These are phyloP conservation scores for Acanthosoma haemorrhoidale DNA, from an alignment of 2,888 invertebrate genomes.

Conservation along the genomic window DNA sequence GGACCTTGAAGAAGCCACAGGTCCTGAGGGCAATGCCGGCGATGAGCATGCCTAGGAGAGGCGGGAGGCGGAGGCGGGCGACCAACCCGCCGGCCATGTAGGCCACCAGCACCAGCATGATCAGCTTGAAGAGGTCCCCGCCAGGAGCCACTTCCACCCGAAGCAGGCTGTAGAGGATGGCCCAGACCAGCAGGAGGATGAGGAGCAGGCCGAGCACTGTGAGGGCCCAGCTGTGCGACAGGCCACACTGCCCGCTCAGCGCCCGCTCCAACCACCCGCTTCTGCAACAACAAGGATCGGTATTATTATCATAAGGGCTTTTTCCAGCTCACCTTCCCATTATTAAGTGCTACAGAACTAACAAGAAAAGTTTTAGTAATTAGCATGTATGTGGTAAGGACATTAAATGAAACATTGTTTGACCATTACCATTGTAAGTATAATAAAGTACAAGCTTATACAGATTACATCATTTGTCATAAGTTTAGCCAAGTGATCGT, in stretches of 20 bases:
- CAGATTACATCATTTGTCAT: too few species aligned
- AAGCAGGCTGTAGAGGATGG: conserved; percentile 40
- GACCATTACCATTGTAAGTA: too few species aligned
- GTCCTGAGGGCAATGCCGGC: conserved; percentile 55
- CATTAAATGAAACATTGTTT: too few species aligned
- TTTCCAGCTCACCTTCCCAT: too few species aligned
- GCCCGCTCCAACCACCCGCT: conserved; percentile 23
- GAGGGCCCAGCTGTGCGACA: conserved; percentile 36
- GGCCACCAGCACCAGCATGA: conserved; percentile 40
- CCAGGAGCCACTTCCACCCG: conserved; percentile 40
- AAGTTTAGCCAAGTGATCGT: too few species aligned
- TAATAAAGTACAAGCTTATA: too few species aligned
- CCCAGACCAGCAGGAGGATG: conserved; percentile 38
- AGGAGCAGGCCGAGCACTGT: conserved; percentile 34
- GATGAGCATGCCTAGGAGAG: conserved; percentile 59
- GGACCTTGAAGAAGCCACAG: conserved; percentile 49
- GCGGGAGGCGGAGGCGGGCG: conserved; percentile 46
- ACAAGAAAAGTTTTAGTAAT: too few species aligned
- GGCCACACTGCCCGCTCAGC: conserved; percentile 32
- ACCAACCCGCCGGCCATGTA: conserved; percentile 40
- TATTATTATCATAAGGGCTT: too few species aligned
- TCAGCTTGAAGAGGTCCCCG: conserved; percentile 41
- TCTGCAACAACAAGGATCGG: conserved; percentile 11
- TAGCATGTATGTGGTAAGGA: too few species aligned
- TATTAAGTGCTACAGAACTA: too few species aligned